Percentiles rank a stretch among this genome's conserved stretches.
Evolutionary conservation across 1,140 invertebrate genomes (phyloP).

Genomic region (Episyrphus balteatus): DNA sequence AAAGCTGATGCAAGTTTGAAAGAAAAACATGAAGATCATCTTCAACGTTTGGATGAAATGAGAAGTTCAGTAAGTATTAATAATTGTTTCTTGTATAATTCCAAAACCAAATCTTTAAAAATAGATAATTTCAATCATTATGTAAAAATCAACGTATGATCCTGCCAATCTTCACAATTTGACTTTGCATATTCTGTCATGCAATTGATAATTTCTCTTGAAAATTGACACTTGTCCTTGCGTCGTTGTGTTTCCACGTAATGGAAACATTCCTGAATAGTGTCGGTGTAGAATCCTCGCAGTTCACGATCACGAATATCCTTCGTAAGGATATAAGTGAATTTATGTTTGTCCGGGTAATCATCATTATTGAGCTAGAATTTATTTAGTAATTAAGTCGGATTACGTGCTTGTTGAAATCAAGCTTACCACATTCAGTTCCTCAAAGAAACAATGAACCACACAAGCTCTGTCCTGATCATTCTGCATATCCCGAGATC

Average conservation of each 20-base stretch:
- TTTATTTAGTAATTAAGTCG: no score
- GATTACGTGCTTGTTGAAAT: not conserved
- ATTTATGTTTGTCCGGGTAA: conserved; percentile 43
- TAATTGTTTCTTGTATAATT: not conserved
- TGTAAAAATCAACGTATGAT: conserved; percentile 13
- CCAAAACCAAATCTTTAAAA: not conserved
- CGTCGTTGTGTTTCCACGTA: conserved; percentile 39
- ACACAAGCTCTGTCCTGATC: conserved; percentile 29
- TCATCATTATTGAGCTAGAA: conserved; percentile 40
- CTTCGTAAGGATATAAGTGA: conserved; percentile 41
- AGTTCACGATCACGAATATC: conserved; percentile 41
- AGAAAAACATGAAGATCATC: conserved; percentile 29
- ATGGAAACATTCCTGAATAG: conserved; percentile 44
- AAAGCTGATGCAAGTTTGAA: conserved; percentile 14
- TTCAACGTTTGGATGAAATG: conserved; percentile 37
- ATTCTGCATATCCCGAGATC: not conserved
- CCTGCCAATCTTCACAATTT: conserved; percentile 45
- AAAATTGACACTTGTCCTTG: conserved; percentile 41
- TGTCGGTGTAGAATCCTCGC: conserved; percentile 42
- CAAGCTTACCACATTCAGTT: conserved; percentile 41
- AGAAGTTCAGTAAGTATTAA: conserved; percentile 37
- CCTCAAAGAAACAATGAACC: conserved; percentile 43
- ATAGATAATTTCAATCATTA: not conserved
- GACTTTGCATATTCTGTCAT: conserved; percentile 43
- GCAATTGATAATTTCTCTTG: conserved; percentile 40